Percentiles rank a stretch among this genome's conserved stretches.
These are phyloP conservation scores for Rotaria socialis DNA, from an alignment of 2,888 invertebrate species.

Conservation along the genomic window DNA sequence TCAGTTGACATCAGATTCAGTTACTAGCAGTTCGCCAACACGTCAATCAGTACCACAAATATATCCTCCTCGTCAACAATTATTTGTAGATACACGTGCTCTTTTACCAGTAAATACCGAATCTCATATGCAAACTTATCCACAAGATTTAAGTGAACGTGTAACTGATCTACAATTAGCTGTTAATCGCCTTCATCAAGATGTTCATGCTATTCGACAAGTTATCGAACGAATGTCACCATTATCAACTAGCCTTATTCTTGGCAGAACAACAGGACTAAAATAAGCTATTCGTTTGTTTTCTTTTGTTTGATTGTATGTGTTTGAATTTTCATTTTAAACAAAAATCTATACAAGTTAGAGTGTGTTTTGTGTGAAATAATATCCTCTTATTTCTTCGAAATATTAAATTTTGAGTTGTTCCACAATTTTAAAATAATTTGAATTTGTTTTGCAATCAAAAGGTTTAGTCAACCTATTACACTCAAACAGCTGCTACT, in stretches of 20 bases:
- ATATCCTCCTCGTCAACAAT: background rate
- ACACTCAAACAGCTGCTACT: no score
- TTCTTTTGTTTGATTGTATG: background rate
- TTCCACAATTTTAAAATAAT: no score
- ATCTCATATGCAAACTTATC: background rate
- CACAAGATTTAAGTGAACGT: slow-evolving; percentile 15
- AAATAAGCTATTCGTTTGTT: background rate
- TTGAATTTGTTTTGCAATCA: no score
- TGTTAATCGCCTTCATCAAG: slow-evolving; percentile 28
- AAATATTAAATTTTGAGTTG: no score
- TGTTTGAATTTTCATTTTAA: background rate
- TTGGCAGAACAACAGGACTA: slow-evolving; percentile 21
- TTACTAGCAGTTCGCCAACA: background rate
- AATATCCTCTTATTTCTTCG: no score
- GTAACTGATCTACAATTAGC: slow-evolving; percentile 32
- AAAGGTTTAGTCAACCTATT: no score
- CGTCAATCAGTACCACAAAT: background rate
- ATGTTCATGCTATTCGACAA: slow-evolving; percentile 34
- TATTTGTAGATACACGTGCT: background rate
- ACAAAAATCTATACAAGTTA: background rate
- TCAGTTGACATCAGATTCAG: background rate
- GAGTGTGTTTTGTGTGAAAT: no score
- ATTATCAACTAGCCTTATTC: slow-evolving; percentile 24
- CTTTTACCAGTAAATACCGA: background rate
- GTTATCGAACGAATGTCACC: slow-evolving; percentile 18